These are phyloP conservation scores for Oasisia sp. DNA, from an alignment of 2,888 invertebrate species.

Conservation along the genomic window DNA sequence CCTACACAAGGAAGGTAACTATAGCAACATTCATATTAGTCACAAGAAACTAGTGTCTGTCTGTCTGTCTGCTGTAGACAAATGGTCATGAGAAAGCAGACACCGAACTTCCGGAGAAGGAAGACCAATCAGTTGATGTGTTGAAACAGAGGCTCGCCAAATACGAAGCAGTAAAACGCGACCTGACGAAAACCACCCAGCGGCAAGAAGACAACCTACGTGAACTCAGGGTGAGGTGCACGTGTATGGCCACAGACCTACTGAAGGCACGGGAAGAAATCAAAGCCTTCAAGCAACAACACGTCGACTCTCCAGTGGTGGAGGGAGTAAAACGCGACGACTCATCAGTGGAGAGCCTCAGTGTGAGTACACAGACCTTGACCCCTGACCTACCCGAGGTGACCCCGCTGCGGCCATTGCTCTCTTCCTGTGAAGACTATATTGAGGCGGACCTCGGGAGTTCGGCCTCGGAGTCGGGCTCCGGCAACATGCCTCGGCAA, in stretches of 20 bases:
- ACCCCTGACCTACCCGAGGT: neutral
- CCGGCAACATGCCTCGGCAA: neutral
- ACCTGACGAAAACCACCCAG: neutral
- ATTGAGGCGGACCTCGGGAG: conserved; percentile 18
- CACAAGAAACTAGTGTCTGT: neutral
- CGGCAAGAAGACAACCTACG: neutral
- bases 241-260: neutral
- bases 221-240: neutral
- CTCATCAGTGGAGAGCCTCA: neutral
- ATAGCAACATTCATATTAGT: neutral
- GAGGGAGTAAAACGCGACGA: neutral
- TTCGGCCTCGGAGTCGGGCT: neutral
- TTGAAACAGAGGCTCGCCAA: neutral
- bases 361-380: neutral
- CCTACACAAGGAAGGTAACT: neutral
- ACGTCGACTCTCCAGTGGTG: neutral
- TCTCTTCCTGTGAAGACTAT: neutral
- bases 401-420: neutral
- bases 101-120: neutral
- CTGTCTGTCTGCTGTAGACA: neutral
- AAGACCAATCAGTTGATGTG: neutral
- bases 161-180: neutral
- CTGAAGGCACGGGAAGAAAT: neutral
- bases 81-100: neutral
- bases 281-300: neutral